Percentiles rank a stretch among this genome's conserved stretches.
These are phyloP conservation scores for Notothenia rossii DNA, from an alignment of 2,113 vertebrate species.

Conservation along the genomic window DNA sequence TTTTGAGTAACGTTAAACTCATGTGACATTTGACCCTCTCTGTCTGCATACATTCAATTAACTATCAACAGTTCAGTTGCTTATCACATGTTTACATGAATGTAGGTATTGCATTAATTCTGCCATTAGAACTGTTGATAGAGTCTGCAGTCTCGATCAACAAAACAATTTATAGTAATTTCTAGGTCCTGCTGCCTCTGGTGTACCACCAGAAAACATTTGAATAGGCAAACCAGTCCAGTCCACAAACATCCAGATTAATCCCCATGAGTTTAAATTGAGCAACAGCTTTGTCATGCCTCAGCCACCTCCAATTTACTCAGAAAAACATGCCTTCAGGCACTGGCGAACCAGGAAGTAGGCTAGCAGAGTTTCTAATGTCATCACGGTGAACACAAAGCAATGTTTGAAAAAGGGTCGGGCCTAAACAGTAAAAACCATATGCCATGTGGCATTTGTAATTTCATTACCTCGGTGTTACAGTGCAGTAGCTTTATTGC, in stretches of 20 bases:
- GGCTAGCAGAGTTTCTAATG: slow-evolving; percentile 7
- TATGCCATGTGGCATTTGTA: not conserved
- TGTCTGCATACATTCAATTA: slow-evolving; percentile 7
- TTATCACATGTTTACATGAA: not conserved
- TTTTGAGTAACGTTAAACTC: not conserved
- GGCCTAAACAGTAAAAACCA: not conserved
- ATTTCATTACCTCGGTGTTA: not conserved
- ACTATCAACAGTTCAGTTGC: not conserved
- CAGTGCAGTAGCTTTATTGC: not conserved
- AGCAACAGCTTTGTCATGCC: slow-evolving; percentile 42
- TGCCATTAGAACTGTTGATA: too few species aligned
- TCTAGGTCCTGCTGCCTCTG: not conserved
- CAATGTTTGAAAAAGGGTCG: slow-evolving; percentile 25
- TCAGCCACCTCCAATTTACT: slow-evolving; percentile 21
- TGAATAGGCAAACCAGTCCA: slow-evolving; percentile 1
- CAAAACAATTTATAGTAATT: not conserved
- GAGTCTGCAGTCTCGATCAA: not conserved
- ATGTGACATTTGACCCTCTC: slow-evolving; percentile 27
- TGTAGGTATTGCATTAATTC: not conserved
- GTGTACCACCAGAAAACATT: slow-evolving; percentile 16
- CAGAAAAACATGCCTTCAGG: not conserved
- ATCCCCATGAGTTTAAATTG: slow-evolving; percentile 11
- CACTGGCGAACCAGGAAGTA: slow-evolving; percentile 26
- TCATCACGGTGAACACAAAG: slow-evolving; percentile 19
- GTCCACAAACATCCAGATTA: slow-evolving; percentile 8